phyloP scores from a whole-genome alignment of 2,113 vertebrate species.

The Epinephelus fuscoguttatus region DNA sequence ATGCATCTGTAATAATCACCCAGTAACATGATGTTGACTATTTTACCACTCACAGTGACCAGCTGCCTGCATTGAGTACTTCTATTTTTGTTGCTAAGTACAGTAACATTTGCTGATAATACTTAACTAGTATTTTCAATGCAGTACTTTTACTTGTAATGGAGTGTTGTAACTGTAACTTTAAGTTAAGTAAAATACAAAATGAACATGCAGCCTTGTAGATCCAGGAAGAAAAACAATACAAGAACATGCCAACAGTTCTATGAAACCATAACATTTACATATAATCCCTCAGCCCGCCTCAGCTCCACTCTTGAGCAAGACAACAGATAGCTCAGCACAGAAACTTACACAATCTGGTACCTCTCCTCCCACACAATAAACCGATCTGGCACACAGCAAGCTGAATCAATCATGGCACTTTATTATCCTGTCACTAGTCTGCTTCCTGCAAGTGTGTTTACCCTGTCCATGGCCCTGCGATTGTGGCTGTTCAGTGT shows the following conservation, averaged over 20 bases:
- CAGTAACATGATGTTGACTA: too few species aligned
- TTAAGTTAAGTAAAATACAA: not conserved
- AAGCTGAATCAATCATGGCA: slow-evolving; percentile 83
- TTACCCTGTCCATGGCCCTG: slow-evolving; percentile 81
- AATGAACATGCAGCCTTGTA: not conserved
- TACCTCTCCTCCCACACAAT: slow-evolving; percentile 79
- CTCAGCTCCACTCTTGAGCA: slow-evolving; percentile 33
- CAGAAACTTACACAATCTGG: slow-evolving; percentile 79
- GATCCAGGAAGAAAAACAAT: not conserved
- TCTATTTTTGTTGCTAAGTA: not conserved
- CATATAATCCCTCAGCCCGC: slow-evolving; percentile 30
- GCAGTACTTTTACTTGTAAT: not conserved
- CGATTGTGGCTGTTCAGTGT: slow-evolving; percentile 80
- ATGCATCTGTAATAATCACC: too few species aligned
- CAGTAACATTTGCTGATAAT: not conserved
- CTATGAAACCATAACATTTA: slow-evolving; percentile 46
- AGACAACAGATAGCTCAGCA: slow-evolving; percentile 65
- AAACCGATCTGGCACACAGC: slow-evolving; percentile 79
- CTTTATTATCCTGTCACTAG: slow-evolving; percentile 87
- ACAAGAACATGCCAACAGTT: not conserved
- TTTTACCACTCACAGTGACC: too few species aligned
- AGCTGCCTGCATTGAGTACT: too few species aligned
- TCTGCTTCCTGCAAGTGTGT: slow-evolving; percentile 83
- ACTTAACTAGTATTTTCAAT: not conserved
- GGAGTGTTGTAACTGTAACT: not conserved